Conservation (phyloP, 2,797 vertebrate genomes). For the Takifugu rubripes region DNA sequence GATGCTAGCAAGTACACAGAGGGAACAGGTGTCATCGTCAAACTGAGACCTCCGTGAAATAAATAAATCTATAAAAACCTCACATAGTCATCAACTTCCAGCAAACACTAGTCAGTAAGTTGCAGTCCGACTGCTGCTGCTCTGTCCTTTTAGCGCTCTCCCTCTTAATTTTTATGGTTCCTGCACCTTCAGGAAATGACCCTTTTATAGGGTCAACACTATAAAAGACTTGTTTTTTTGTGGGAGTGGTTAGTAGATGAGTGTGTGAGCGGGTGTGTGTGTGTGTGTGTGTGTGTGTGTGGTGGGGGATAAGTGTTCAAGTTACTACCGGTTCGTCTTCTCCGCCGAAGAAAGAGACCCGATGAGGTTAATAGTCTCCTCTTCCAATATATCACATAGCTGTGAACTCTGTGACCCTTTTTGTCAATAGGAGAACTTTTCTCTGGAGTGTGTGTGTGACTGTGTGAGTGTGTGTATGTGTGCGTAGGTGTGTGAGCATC, state of each 20-base stretch:
- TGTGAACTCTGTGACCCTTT: conserved; percentile 87
- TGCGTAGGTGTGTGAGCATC: conserved; percentile 53
- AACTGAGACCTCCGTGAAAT: conserved; percentile 71
- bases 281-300: conserved; percentile 55
- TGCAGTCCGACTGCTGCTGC: conserved; percentile 70
- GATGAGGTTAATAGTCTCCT: conserved; percentile 88
- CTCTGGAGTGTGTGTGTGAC: conserved; percentile 71
- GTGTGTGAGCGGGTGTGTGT: conserved; percentile 53
- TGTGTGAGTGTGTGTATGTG: conserved; percentile 43
- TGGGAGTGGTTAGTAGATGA: conserved; percentile 75
- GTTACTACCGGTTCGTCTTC: conserved; percentile 82
- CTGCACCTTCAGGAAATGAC: conserved; percentile 89
- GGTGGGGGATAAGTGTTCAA: conserved; percentile 77
- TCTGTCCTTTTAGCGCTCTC: conserved; percentile 80
- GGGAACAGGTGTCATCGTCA: conserved; percentile 75
- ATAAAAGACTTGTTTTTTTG: conserved; percentile 88
- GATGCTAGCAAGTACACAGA: conserved; percentile 56
- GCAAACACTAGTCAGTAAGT: conserved; percentile 68
- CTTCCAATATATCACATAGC: conserved; percentile 87
- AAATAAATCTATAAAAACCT: conserved; percentile 79
- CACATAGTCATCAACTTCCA: conserved; percentile 74
- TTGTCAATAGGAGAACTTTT: conserved; percentile 82
- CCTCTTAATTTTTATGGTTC: conserved; percentile 89
- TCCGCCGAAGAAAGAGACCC: conserved; percentile 81
- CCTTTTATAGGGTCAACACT: conserved; percentile 93